These are phyloP conservation scores for Aphidius ervi DNA, from an alignment of 1,140 invertebrate species.

Conservation along the genomic window DNA sequence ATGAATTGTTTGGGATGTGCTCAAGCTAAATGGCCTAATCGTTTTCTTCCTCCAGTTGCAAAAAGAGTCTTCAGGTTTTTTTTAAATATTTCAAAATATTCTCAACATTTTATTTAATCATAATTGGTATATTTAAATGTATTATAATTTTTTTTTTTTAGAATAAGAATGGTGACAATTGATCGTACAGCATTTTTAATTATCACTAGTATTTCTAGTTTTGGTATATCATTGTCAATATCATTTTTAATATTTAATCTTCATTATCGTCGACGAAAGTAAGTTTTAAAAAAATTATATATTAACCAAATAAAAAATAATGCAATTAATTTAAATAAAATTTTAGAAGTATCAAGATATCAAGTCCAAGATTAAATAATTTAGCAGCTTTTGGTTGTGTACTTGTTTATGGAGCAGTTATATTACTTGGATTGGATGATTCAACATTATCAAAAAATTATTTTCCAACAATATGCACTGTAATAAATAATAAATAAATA, in stretches of 20 bases:
- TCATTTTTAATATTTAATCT: slow-evolving; percentile 82
- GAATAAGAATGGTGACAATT: slow-evolving; percentile 68
- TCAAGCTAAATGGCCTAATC: slow-evolving; percentile 68
- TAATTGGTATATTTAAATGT: no score
- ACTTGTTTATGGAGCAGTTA: slow-evolving; percentile 88
- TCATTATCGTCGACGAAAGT: slow-evolving; percentile 82
- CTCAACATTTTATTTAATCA: no score
- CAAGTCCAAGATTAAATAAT: slow-evolving; percentile 94
- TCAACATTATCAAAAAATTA: slow-evolving; percentile 66
- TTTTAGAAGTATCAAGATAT: slow-evolving; percentile 81
- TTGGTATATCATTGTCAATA: slow-evolving; percentile 74
- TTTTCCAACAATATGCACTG: slow-evolving; percentile 81
- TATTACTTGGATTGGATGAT: slow-evolving; percentile 82
- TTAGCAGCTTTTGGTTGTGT: slow-evolving; percentile 92
- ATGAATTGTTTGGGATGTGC: slow-evolving; percentile 69
- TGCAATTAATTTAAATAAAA: slow-evolving; percentile 1
- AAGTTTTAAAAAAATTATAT: slow-evolving; percentile 39
- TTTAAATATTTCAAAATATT: no score
- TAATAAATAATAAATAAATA: slow-evolving; percentile 52
- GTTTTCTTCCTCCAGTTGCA: slow-evolving; percentile 69
- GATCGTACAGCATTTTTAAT: slow-evolving; percentile 69
- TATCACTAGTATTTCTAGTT: slow-evolving; percentile 64
- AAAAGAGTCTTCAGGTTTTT: slow-evolving; percentile 54
- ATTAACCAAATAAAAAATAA: slow-evolving; percentile 8
- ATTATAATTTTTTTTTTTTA: slow-evolving; percentile 45